These are phyloP conservation scores for Lytechinus variegatus DNA, from an alignment of 35 echinoderm and acorn worm species.

Conservation along the genomic window DNA sequence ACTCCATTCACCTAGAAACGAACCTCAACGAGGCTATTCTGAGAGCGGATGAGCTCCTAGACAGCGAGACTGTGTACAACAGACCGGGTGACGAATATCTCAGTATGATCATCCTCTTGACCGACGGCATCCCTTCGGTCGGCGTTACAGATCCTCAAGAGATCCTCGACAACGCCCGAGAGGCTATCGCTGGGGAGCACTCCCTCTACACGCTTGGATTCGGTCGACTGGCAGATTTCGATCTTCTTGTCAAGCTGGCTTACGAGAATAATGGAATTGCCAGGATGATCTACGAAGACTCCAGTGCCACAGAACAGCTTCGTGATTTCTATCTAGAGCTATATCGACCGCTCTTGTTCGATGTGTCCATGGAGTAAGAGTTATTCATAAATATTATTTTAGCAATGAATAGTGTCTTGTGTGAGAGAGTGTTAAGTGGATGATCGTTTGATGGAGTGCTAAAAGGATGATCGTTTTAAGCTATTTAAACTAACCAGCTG, in stretches of 20 bases:
- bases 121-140: slow-evolving; percentile 83
- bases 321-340: slow-evolving; percentile 79
- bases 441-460: neutral
- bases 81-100: slow-evolving; percentile 63
- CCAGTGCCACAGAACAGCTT: slow-evolving; percentile 70
- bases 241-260: slow-evolving; percentile 77
- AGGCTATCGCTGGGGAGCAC: slow-evolving; percentile 72
- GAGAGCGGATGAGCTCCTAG: slow-evolving; percentile 69
- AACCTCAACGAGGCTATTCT: slow-evolving; percentile 80
- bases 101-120: slow-evolving; percentile 82
- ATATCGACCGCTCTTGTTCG: slow-evolving; percentile 65
- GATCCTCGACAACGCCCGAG: slow-evolving; percentile 67
- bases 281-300: slow-evolving; percentile 77
- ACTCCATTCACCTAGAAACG: slow-evolving; percentile 65
- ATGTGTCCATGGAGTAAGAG: slow-evolving; percentile 43
- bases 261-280: slow-evolving; percentile 78
- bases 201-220: slow-evolving; percentile 80
- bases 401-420: neutral
- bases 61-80: slow-evolving; percentile 59
- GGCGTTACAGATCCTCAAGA: slow-evolving; percentile 65
- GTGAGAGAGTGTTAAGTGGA: neutral
- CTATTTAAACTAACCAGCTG: too few relatives aligned
- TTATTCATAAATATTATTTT: neutral
- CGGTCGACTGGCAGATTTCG: slow-evolving; percentile 84
- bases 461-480: too few relatives aligned